These are phyloP conservation scores for Bradysia coprophila DNA, from an alignment of 1,140 invertebrate species.

Conservation along the genomic window DNA sequence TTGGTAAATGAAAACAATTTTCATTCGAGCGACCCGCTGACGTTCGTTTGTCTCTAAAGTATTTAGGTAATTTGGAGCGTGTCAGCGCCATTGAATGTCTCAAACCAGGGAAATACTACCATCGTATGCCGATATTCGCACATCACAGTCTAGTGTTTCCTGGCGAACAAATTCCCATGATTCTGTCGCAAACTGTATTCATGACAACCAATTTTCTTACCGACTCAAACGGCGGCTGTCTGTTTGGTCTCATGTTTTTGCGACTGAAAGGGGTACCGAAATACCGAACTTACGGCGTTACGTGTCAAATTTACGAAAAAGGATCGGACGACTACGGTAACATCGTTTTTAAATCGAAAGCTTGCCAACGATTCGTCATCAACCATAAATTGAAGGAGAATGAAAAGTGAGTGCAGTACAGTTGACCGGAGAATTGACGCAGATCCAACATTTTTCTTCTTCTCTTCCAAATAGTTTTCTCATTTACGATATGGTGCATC, in stretches of 20 bases:
- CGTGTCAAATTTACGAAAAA: slow-evolving; percentile 21
- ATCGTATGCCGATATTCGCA: not conserved
- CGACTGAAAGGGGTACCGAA: slow-evolving; percentile 6
- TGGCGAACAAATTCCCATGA: not conserved
- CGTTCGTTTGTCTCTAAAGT: no score
- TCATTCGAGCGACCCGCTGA: no score
- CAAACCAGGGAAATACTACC: not conserved
- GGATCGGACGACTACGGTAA: slow-evolving; percentile 12
- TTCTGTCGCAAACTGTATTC: no score
- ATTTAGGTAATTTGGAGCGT: not conserved
- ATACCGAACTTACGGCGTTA: slow-evolving; percentile 13
- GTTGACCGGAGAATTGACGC: no score
- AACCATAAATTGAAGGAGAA: no score
- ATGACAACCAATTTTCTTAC: no score
- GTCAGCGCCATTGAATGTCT: not conserved
- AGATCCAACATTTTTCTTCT: no score
- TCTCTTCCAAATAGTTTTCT: no score
- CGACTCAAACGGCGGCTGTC: slow-evolving; percentile 11
- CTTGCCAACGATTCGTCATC: slow-evolving; percentile 18
- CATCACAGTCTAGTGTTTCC: not conserved
- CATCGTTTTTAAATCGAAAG: slow-evolving; percentile 16
- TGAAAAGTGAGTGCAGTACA: no score
- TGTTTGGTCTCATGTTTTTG: slow-evolving; percentile 18
- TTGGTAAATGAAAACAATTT: no score
- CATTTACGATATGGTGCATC: no score